A percentile compares a stretch with the other conserved stretches of the same genome.
Evolutionary conservation across 2,888 invertebrate species (phyloP).

Genomic region (Orgyia antiqua): DNA sequence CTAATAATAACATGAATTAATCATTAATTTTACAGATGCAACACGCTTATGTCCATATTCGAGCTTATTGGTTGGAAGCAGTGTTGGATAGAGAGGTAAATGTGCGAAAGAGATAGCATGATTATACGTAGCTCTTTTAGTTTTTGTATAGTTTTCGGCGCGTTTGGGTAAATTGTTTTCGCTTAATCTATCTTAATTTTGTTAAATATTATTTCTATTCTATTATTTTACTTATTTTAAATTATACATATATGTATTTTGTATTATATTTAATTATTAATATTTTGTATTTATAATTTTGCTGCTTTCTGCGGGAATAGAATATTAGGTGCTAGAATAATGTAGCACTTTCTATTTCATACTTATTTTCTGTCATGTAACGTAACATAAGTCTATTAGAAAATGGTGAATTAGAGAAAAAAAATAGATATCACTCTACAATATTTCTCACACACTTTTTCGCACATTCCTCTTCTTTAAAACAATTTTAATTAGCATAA

Average conservation of each 20-base stretch:
- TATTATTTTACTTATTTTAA: too few species aligned
- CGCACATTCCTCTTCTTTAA: conserved; percentile 66
- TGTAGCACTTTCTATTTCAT: not conserved
- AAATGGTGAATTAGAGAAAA: too few species aligned
- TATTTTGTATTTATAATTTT: too few species aligned
- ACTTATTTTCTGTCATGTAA: conserved; percentile 6
- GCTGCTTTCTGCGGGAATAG: not conserved
- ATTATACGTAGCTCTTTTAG: conserved; percentile 20
- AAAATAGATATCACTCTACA: too few species aligned
- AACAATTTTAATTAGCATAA: not conserved
- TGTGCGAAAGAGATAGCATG: conserved; percentile 74
- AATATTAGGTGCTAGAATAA: not conserved
- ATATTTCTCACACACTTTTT: conserved; percentile 44
- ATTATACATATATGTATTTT: too few species aligned
- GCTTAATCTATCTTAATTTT: too few species aligned
- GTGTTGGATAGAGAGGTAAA: conserved; percentile 80
- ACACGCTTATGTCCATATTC: conserved; percentile 78
- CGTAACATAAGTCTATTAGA: conserved; percentile 10
- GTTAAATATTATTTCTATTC: too few species aligned
- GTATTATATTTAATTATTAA: too few species aligned
- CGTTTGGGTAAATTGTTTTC: too few species aligned
- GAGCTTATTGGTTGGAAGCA: conserved; percentile 79
- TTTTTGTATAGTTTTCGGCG: conserved; percentile 14
- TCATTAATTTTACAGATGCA: conserved; percentile 73
- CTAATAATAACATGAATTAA: conserved; percentile 44